phyloP scores from a whole-genome alignment of 2,888 invertebrate genomes.

The Labia minor region DNA sequence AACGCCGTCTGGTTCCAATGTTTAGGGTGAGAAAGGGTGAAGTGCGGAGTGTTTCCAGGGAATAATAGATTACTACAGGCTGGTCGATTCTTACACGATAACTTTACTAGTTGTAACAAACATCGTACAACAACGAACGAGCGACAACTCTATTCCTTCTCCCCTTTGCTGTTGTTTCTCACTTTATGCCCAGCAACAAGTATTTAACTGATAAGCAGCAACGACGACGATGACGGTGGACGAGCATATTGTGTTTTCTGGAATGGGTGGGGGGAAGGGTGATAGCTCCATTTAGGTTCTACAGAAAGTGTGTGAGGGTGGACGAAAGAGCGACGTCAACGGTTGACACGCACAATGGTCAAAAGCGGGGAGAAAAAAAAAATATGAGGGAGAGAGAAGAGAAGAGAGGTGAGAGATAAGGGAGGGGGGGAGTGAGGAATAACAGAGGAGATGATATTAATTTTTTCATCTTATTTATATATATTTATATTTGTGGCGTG shows the following conservation, averaged over 20 bases:
- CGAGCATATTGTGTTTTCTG: background rate
- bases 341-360: background rate
- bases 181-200: background rate
- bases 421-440: too few species aligned
- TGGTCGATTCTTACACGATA: background rate
- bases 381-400: too few species aligned
- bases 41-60: background rate
- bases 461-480: background rate
- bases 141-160: background rate
- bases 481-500: background rate
- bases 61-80: background rate
- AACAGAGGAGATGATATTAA: background rate
- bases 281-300: background rate
- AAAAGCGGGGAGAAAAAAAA: background rate
- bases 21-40: background rate
- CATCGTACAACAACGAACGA: background rate
- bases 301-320: background rate
- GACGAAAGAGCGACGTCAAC: background rate
- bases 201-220: background rate
- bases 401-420: too few species aligned
- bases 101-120: background rate
- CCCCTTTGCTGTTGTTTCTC: background rate
- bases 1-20: background rate
- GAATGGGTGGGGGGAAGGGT: background rate
- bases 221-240: background rate